Evolutionary conservation across 2,113 vertebrate genomes (phyloP), one percentile per base, ranked within the genome.

Genomic region (Ceyx cyanopectus): DNA sequence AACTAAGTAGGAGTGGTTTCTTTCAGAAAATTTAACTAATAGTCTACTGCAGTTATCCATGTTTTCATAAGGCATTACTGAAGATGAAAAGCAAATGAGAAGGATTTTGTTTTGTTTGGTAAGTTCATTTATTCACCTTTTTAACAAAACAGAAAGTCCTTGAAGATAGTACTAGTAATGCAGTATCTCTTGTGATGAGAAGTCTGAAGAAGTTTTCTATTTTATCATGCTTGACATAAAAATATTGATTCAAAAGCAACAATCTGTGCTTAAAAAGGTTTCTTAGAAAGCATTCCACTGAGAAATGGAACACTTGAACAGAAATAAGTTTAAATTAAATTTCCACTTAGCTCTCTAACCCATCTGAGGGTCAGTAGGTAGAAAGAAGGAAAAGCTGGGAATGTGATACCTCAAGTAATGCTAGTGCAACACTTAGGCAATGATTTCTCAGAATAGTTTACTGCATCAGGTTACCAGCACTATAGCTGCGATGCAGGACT

Each of bases 231-330:
- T 37, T 85, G 70, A 85, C 73, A 74, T 74, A 79, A 87, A 93
- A 92, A 68, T 85, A 89, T 19, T 74, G 89, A 86, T 92, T 93
- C 45, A 68, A 69, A 91, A 87, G 26, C 80, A 94, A 63, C 68
- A 60, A 7, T 90, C 32, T 62, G 79, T 22, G 12, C 50, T 77
- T 86, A 41, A 75, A 92, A 68, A 78, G 12, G 12, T 78, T 94
- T 92, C 34, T 88, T 85, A 68, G 57, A 81, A 68, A 68, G 48
- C 11, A 63, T 32, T 84, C 53, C 37, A 27, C 61, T 80, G 90
- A 82, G 85, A 88, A 81, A 63, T 65, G 21, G 34, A 65, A n/a
- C n/a, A 45, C 40, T 80, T 90, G 40, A 46, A 45, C 24, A 72
- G 73, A 79, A 90, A 50, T 79, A 78, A 81, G 53, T 90, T 86